Percentiles rank a stretch among this genome's conserved stretches.
phyloP scores from a whole-genome alignment of 2,888 invertebrate species.

The Drosophila meridionalis region DNA sequence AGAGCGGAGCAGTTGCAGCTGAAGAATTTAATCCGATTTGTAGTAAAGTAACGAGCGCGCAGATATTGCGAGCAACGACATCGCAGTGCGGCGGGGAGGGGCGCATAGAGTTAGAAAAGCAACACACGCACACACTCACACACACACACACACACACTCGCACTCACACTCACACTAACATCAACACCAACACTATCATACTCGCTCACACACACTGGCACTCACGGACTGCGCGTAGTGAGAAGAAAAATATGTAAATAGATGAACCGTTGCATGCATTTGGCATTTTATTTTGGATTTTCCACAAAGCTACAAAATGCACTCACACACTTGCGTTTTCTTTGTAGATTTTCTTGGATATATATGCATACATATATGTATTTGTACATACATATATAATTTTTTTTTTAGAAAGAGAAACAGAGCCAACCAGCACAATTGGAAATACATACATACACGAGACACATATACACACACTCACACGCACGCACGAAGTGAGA shows the following conservation, averaged over 20 bases:
- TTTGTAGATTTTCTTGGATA: slow-evolving; percentile 50
- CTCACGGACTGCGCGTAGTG: slow-evolving; percentile 43
- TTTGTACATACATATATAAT: slow-evolving; percentile 22
- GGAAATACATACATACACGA: slow-evolving; percentile 69
- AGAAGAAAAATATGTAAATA: slow-evolving; percentile 63
- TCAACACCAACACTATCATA: slow-evolving; percentile 9
- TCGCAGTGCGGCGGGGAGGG: slow-evolving; percentile 17
- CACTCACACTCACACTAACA: no score
- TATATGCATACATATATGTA: slow-evolving; percentile 15
- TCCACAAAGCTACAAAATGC: slow-evolving; percentile 48
- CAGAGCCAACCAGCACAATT: slow-evolving; percentile 70
- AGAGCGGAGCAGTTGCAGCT: slow-evolving; percentile 59
- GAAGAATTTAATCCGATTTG: slow-evolving; percentile 73
- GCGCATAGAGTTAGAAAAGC: slow-evolving; percentile 57
- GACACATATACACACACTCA: slow-evolving; percentile 36
- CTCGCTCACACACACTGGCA: slow-evolving; percentile 27
- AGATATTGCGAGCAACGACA: slow-evolving; percentile 57
- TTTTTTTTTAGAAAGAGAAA: slow-evolving; percentile 60
- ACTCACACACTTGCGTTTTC: slow-evolving; percentile 54
- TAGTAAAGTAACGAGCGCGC: slow-evolving; percentile 66
- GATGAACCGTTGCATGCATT: slow-evolving; percentile 51
- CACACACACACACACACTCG: slow-evolving; percentile 1
- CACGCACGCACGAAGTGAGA: slow-evolving; percentile 44
- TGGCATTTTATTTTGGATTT: slow-evolving; percentile 64
- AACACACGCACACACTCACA: slow-evolving; percentile 45